Evolutionary conservation across 2,888 invertebrate species (phyloP).

Genomic region (Pyralis farinalis): DNA sequence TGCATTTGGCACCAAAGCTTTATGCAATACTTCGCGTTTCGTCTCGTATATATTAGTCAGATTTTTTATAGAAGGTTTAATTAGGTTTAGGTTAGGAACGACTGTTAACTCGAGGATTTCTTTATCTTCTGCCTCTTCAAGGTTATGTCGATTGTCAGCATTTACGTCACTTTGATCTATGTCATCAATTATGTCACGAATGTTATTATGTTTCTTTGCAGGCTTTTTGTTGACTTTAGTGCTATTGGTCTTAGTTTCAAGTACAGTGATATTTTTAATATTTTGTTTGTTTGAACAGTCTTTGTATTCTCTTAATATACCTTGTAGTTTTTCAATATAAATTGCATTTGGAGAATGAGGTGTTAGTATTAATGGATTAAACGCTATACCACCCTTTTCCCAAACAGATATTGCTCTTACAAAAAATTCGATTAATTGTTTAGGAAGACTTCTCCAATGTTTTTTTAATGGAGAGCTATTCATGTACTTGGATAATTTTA

Average conservation of each 20-base stretch:
- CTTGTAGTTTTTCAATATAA: constrained; percentile 49
- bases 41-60: background rate
- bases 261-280: background rate
- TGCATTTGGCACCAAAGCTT: too few relatives aligned
- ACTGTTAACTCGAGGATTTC: constrained; percentile 6
- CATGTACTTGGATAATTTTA: constrained; percentile 45
- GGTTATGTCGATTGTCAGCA: constrained; percentile 31
- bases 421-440: constrained; percentile 51
- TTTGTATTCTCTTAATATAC: constrained; percentile 31
- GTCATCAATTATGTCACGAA: constrained; percentile 61
- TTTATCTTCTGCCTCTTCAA: constrained; percentile 47
- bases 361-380: constrained; percentile 55
- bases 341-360: constrained; percentile 37
- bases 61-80: background rate
- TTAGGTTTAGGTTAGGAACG: too few relatives aligned
- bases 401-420: constrained; percentile 57
- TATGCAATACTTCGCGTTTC: constrained; percentile 14
- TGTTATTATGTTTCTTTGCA: constrained; percentile 41
- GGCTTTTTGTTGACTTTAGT: constrained; percentile 13
- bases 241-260: constrained; percentile 1
- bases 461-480: constrained; percentile 53
- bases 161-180: constrained; percentile 36
- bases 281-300: constrained; percentile 15
- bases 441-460: constrained; percentile 48
- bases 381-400: constrained; percentile 66